Base-by-base conservation (phyloP, 2,888 invertebrate genomes). In the Drosophila vallismaia region DNA sequence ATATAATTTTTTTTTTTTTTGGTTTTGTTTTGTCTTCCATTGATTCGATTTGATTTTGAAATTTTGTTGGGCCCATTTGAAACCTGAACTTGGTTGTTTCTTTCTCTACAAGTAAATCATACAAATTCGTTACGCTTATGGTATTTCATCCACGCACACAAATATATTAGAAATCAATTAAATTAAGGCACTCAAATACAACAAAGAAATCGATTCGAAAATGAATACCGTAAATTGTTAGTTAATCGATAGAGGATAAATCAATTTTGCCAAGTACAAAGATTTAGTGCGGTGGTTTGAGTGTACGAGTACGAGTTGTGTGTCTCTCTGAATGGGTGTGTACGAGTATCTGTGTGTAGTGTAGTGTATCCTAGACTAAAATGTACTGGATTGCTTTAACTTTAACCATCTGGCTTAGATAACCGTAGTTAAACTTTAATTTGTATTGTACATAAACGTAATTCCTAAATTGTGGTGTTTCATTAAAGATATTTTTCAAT, bases 141-240 rank as follows among this genome's bases (percentile, higher is more conserved):
- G 56, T 33, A 12, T 14, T 5, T n/a, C 19, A 42, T 54, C 49
- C 42, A 46, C 59, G 74, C 75, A 71, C 72, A 70, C 70, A 71
- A 75, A 75, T 44, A 71, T 51, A 69, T 58, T 49, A 48, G 58
- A 74, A 84, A 69, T 66, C 69, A 72, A 55, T 28, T 71, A 78
- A 83, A 88, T 88, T 86, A 86, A 86, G 86, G 86, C 86, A 86
- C 86, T 86, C 82, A 84, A 85, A 81, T 71, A 66, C 63, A 76
- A 78, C 68, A 62, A 71, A 52, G 26, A 60, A 73, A 50, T 57
- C 53, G 55, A 67, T 49, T 36, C 44, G 56, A 64, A 74, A 63
- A 48, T 29, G 69, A 73, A 68, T 48, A 19, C 19, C 19, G 19
- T 19, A 31, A 53, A 49, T 55, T 59, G 48, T 59, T 55, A 55